These are phyloP conservation scores for Orientallactaga sibirica DNA, from an alignment of 2,797 vertebrate genomes.

Conservation along the genomic window DNA sequence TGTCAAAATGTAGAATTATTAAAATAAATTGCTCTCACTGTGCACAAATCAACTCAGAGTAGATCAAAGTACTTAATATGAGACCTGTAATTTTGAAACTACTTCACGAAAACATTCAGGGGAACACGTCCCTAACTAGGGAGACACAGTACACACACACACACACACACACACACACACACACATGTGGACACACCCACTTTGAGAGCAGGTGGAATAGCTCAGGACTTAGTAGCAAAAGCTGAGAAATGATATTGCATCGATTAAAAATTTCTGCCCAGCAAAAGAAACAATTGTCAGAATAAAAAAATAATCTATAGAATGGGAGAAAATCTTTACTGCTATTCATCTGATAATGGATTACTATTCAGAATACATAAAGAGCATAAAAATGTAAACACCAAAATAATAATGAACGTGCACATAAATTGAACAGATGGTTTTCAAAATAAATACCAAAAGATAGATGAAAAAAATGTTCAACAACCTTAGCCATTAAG, in stretches of 20 bases:
- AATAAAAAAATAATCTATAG: neutral
- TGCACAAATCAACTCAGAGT: neutral
- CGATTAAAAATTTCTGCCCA: neutral
- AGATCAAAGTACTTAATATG: neutral
- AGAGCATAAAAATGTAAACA: neutral
- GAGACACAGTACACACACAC: too few relatives aligned
- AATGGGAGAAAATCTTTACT: neutral
- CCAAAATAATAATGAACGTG: neutral
- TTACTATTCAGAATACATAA: neutral
- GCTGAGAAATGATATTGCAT: neutral
- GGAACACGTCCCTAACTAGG: too few relatives aligned
- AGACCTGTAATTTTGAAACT: neutral
- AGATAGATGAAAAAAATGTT: neutral
- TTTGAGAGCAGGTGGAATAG: neutral
- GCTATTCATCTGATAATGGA: neutral
- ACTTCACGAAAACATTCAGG: neutral
- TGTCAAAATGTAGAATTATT: neutral
- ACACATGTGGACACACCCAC: too few relatives aligned
- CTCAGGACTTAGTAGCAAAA: neutral
- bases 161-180: too few relatives aligned
- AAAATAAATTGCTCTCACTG: neutral
- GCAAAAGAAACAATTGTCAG: neutral
- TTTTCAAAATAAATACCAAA: neutral
- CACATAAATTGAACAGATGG: neutral
- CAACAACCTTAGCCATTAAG: neutral